Evolutionary conservation across 2,113 vertebrate genomes (phyloP), one percentile per base, ranked within the genome.

Genomic region (Alexandromys fortis): DNA sequence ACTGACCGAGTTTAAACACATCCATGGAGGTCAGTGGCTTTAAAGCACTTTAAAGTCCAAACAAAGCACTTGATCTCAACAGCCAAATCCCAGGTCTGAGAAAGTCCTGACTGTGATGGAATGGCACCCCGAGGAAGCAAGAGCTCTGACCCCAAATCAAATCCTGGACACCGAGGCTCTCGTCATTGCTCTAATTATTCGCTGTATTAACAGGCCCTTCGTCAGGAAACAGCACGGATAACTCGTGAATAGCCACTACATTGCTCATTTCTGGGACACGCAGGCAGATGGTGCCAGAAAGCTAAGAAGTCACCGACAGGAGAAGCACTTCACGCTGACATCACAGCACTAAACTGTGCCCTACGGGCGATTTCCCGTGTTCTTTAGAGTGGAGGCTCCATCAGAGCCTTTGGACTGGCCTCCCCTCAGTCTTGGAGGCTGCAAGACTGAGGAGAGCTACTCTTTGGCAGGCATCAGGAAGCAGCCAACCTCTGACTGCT

Each of bases 21-120:
- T 93, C 76, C 83, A 45, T 28, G 30, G 82, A 96, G 89, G 94
- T 94, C 77, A 96, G 89, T 68, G 92, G 96, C 81, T 97, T 96
- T 97, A 82, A 16, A 96, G 47, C 12, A 86, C 92, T 97, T 98
- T 97, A 98, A 97, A 98, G 91, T 55, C 94, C 24, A 98, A 96
- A 98, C 95, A 98, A 98, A 96, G 89, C 9, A 10, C 89, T 98
- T 97, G 97, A 97, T 97, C 95, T 93, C 95, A 94, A 49, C 76
- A 98, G 93, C 79, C 92, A 97, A 91, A 1, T 97, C 94, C 96
- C 8, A 98, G 95, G 97, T 67, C 72, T 97, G 17, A 86, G 26
- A 97, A 98, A 97, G 72, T 63, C 90, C 96, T 2, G 0, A 96
- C 83, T 75, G 87, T 96, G 85, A 91, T 67, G 83, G 86, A 1